Base-by-base conservation (phyloP, 2,888 invertebrate species). In the Pristionchus entomophagus region DNA sequence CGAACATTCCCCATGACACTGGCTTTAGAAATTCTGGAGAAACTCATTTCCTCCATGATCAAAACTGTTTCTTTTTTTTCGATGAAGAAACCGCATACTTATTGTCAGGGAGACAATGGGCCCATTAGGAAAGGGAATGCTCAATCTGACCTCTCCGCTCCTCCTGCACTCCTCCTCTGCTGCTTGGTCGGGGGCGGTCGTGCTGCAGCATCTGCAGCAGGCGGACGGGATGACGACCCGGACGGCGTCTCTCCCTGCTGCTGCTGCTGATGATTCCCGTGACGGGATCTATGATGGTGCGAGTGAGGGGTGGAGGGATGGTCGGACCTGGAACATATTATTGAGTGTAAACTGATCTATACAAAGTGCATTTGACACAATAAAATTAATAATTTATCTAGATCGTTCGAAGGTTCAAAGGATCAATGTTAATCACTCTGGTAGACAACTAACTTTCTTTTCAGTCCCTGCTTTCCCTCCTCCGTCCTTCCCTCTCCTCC, bases 141-240 rank as follows among this genome's bases (percentile, higher is more conserved):
- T n/a, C n/a, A n/a, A n/a, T n/a, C 73, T 41, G 10, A 73, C 73
- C n/a, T 73, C 8, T 73, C 38, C 22, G 35, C 45, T 41, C 38
- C 73, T 45, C 41, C 73, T 19, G 45, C 73, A 73, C 73, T 73
- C n/a, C 45, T 73, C n/a, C 41, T 38, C 41, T 73, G 73, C 73
- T 73, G 73, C 73, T 73, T 73, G 45, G n/a, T 3, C n/a, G 41
- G 69, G 10, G 69, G 69, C n/a, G 41, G 73, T 73, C 45, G 73
- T 22, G 73, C 41, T 45, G 73, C n/a, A 26, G 73, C 73, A 26
- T 26, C 69, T 69, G 73, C 73, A 41, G 45, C 41, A 8, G 73
- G 45, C 73, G 26, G n/a, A n/a, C n/a, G n/a, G n/a, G n/a, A n/a
- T 12, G 41, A 41, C 17, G 73, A 45, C 65, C 35, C 19, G 10